Evolutionary conservation across 2,888 invertebrate genomes (phyloP), one percentile per base, ranked within the genome.

Genomic region (Ichneumoninae sp.): DNA sequence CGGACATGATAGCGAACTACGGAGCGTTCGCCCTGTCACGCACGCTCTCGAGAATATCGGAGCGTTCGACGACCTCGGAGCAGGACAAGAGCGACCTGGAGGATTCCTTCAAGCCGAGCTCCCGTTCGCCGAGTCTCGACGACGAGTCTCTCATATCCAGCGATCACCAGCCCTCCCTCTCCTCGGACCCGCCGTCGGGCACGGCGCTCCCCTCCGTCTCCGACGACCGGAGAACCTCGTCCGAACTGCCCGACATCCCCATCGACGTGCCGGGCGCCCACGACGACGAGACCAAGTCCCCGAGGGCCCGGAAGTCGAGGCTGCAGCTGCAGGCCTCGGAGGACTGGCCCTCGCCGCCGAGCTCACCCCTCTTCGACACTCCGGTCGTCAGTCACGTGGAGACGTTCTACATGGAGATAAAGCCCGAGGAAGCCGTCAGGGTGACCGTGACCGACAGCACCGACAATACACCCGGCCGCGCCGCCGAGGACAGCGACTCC

Each of bases 1-100:
- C 96, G 0, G 97, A 97, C 91, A 96, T 97, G 66, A 95, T 97
- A 70, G 95, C 95, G 68, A 96, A 96, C 8, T 97, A 97, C 90
- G 96, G 96, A 7, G 96, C 96, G 65, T 97, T 97, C 93, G 96
- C 96, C 0, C 91, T 96, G 30, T 96, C 96, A 0, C 95, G 98
- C 63, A 98, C 98, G 0, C 94, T 98, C 40, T 98, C 98, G 0
- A 95, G 98, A 85, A 98, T 98, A 91, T 98, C 98, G 0, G 98
- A 98, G 94, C 95, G 98, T 63, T 98, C 98, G 88, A 98, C 98
- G 10, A 97, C 97, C 13, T 98, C 98, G 0, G 98, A 98, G 92
- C 98, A 98, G 93, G 95, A 95, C 83, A 97, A 97, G 2, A 97
- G 97, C 91, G 96, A 97, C 85, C 96, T 97, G 90, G 97, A 97